Evolutionary conservation across 2,888 invertebrate genomes (phyloP).

Genomic region (Malthinus seriepunctatus): DNA sequence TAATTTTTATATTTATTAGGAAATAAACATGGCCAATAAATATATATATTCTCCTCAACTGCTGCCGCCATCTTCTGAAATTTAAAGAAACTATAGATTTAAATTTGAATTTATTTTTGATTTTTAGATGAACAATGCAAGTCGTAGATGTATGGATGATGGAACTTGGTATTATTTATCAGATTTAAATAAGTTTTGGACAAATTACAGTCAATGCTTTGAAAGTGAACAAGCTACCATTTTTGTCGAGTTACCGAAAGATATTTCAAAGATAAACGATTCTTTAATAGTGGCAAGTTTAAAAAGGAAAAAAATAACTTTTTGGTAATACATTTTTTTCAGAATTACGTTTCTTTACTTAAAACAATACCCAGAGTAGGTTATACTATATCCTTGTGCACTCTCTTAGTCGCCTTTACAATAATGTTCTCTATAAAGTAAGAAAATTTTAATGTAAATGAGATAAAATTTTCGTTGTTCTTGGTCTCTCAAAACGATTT

Average conservation of each 20-base stretch:
- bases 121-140: constrained; percentile 50
- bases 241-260: constrained; percentile 42
- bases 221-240: constrained; percentile 51
- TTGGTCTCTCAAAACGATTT: too few species aligned
- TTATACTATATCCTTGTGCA: constrained; percentile 60
- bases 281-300: constrained; percentile 9
- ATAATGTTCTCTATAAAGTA: constrained; percentile 63
- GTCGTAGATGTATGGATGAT: constrained; percentile 55
- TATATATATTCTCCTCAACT: too few species aligned
- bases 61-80: too few species aligned
- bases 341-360: constrained; percentile 58
- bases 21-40: not conserved
- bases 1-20: too few species aligned
- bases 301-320: not conserved
- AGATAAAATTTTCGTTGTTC: not conserved
- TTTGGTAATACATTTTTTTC: constrained; percentile 35
- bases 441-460: constrained; percentile 39
- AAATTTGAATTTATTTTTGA: not conserved
- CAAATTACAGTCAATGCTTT: constrained; percentile 58
- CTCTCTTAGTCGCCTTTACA: constrained; percentile 60
- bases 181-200: constrained; percentile 54
- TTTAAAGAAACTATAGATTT: too few species aligned
- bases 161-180: constrained; percentile 57
- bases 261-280: constrained; percentile 15
- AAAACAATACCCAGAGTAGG: constrained; percentile 61